Percentiles rank a stretch among this genome's conserved stretches.
These are phyloP conservation scores for Limanda limanda DNA, from an alignment of 2,113 vertebrate genomes.

Conservation along the genomic window DNA sequence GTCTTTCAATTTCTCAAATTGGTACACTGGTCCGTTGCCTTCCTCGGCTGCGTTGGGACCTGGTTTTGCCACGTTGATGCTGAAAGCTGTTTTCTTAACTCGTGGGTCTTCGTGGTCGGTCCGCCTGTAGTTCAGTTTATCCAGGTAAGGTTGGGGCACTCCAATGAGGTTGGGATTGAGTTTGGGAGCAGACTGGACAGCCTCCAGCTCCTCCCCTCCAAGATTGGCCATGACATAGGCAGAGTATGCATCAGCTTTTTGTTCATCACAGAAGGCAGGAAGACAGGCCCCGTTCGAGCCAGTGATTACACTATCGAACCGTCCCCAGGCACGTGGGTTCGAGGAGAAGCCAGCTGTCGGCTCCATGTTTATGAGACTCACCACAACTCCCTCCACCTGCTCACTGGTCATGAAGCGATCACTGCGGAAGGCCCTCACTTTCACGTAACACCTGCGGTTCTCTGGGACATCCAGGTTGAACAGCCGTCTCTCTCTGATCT, in stretches of 20 bases:
- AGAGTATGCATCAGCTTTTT: constrained; percentile 89
- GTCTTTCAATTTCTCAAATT: constrained; percentile 89
- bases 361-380: constrained; percentile 94
- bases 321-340: constrained; percentile 96
- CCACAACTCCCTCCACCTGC: constrained; percentile 92
- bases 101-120: constrained; percentile 90
- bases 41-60: constrained; percentile 89
- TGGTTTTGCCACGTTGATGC: constrained; percentile 94
- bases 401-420: constrained; percentile 95
- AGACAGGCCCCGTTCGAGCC: constrained; percentile 92
- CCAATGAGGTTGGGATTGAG: constrained; percentile 91
- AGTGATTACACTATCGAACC: constrained; percentile 94
- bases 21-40: constrained; percentile 92
- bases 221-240: constrained; percentile 93
- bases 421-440: constrained; percentile 92
- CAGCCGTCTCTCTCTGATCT: constrained; percentile 94
- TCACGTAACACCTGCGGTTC: constrained; percentile 93
- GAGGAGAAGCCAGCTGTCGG: constrained; percentile 90
- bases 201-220: constrained; percentile 95
- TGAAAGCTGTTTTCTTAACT: constrained; percentile 94
- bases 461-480: constrained; percentile 98
- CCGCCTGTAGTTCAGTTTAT: constrained; percentile 92
- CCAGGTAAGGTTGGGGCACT: constrained; percentile 93
- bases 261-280: constrained; percentile 95
- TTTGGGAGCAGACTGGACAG: constrained; percentile 90